Evolutionary conservation across 2,113 vertebrate species (phyloP), one percentile per base, ranked within the genome.

Genomic region (Gulo gulo): DNA sequence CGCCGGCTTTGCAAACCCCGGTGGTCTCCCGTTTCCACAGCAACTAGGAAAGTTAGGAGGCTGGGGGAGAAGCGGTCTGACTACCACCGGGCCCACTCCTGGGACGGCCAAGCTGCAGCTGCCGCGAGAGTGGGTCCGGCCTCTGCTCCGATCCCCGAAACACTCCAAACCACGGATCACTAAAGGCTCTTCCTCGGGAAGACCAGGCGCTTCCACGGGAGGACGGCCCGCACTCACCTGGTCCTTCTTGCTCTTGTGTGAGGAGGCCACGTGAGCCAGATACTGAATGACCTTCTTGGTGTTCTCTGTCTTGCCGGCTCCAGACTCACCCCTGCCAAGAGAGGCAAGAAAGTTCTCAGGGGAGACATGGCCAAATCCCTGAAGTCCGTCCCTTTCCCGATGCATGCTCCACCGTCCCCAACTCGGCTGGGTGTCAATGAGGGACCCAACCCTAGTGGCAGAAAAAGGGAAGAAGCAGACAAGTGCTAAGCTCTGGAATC

Each of bases 221-320:
- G 7, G 24, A 7, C 15, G 89, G 52, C 7, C 47, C 16, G 24
- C 90, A 98, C 99, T 98, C 97, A 99, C 99, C 99, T 99, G 99
- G 97, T 99, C 99, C 98, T 99, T 99, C 98, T 99, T 99, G 98
- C 99, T 99, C 99, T 99, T 99, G 98, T 99, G 99, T 29, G 99
- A 99, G 2, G 99, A 99, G 92, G 99, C 99, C 98, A 99, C 99
- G 0, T 99, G 99, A 96, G 99, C 99, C 98, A 99, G 98, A 98
- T 99, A 99, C 98, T 99, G 99, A 99, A 99, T 99, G 92, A 99
- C 99, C 94, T 99, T 99, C 98, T 99, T 99, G 98, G 99, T 99
- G 98, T 99, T 99, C 98, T 99, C 99, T 0, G 99, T 99, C 98
- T 99, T 99, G 88, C 99, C 99, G 94, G 99, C 99, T 98, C 99